These are phyloP conservation scores for Conger conger DNA, from an alignment of 2,113 vertebrate genomes.

Conservation along the genomic window DNA sequence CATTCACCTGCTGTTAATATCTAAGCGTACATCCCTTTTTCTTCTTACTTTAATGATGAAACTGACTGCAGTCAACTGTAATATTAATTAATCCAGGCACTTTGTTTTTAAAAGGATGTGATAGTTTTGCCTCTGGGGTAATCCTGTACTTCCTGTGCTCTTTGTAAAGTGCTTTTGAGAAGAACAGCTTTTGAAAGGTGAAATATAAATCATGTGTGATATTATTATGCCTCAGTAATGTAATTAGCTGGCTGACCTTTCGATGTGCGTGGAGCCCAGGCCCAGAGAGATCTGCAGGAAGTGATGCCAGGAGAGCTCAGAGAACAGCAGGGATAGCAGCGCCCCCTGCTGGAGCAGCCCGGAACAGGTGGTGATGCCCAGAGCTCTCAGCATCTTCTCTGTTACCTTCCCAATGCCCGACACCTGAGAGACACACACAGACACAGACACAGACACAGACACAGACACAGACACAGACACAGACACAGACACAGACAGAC, in stretches of 20 bases:
- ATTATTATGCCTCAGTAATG: neutral
- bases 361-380: conserved; percentile 83
- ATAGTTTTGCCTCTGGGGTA: neutral
- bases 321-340: conserved; percentile 86
- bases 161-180: neutral
- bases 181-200: neutral
- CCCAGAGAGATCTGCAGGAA: conserved; percentile 89
- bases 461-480: too few relatives aligned
- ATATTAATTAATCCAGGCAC: too few relatives aligned
- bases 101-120: neutral
- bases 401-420: conserved; percentile 94
- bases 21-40: neutral
- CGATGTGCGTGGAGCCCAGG: conserved; percentile 80
- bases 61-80: neutral
- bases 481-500: too few relatives aligned
- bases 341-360: conserved; percentile 88
- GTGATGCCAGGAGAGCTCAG: conserved; percentile 85
- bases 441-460: too few relatives aligned
- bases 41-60: neutral
- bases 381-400: conserved; percentile 91
- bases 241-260: conserved; percentile 69
- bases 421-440: conserved; percentile 69
- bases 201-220: neutral
- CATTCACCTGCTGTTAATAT: neutral
- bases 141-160: neutral